Evolutionary conservation across 2,113 vertebrate genomes (phyloP).

Genomic region (Semicossyphus pulcher): DNA sequence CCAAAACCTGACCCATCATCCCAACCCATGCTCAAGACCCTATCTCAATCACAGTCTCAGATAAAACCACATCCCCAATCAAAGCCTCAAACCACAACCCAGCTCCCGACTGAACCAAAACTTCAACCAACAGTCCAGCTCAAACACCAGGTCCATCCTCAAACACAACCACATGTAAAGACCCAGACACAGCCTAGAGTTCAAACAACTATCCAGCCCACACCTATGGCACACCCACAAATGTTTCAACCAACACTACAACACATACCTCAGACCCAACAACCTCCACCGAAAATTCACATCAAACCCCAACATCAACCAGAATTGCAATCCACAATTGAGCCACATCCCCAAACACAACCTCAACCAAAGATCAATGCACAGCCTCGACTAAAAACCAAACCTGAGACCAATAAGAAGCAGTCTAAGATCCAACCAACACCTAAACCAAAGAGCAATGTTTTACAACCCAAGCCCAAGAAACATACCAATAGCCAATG

Average conservation of each 20-base stretch:
- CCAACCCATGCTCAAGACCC: not conserved
- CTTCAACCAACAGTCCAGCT: slow-evolving; percentile 15
- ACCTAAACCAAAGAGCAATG: slow-evolving; percentile 5
- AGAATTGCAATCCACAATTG: not conserved
- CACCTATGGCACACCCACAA: not conserved
- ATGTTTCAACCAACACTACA: slow-evolving; percentile 2
- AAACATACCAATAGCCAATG: not conserved
- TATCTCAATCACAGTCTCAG: not conserved
- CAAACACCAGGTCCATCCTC: not conserved
- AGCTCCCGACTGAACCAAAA: slow-evolving; percentile 1
- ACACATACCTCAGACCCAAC: not conserved
- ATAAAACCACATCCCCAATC: not conserved
- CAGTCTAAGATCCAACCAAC: not conserved
- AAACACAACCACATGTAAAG: slow-evolving; percentile 18
- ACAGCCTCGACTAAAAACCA: slow-evolving; percentile 18
- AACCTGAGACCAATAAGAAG: not conserved
- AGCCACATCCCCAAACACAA: not conserved
- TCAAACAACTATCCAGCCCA: slow-evolving; percentile 15
- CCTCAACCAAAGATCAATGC: slow-evolving; percentile 26
- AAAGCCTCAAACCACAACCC: slow-evolving; percentile 22
- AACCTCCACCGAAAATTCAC: not conserved
- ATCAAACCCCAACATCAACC: slow-evolving; percentile 10
- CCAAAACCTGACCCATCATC: not conserved
- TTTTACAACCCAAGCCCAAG: not conserved
- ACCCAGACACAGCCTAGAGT: slow-evolving; percentile 7